These are phyloP conservation scores for Psilopogon haemacephalus DNA, from an alignment of 2,113 vertebrate species.

Conservation along the genomic window DNA sequence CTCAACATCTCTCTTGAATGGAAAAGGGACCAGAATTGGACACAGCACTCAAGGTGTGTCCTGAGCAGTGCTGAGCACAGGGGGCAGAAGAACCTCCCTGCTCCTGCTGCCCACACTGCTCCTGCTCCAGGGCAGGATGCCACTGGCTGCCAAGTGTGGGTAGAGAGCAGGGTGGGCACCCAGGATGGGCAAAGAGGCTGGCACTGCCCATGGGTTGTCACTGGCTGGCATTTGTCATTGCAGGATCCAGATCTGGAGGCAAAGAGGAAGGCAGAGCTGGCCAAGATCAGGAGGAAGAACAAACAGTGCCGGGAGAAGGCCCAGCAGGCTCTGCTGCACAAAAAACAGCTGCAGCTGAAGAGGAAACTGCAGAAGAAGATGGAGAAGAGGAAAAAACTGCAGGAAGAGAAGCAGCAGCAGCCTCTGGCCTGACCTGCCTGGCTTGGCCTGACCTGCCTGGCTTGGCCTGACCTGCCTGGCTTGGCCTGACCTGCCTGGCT, in stretches of 20 bases:
- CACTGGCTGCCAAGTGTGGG: no score
- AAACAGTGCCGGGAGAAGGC: conserved; percentile 78
- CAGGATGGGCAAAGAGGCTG: background rate
- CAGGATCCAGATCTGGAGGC: conserved; percentile 92
- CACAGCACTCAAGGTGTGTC: no score
- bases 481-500: background rate
- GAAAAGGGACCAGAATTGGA: no score
- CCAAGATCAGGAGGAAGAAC: conserved; percentile 84
- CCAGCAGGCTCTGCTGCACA: conserved; percentile 71
- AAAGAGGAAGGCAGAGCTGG: conserved; percentile 85
- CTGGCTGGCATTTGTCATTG: background rate
- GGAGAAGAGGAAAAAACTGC: conserved; percentile 25
- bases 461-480: no score
- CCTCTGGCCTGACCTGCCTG: background rate
- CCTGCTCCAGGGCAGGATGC: no score
- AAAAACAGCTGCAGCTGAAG: conserved; percentile 49
- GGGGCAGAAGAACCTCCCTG: no score
- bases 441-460: rapidly evolving
- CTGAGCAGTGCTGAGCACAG: no score
- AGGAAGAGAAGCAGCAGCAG: background rate
- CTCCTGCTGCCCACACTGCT: no score
- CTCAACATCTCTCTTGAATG: no score
- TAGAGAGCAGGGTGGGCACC: background rate
- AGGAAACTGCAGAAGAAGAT: conserved; percentile 62
- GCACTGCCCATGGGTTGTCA: background rate